Base-by-base conservation (phyloP, 2,888 invertebrate species). In the Rotaria socialis region DNA sequence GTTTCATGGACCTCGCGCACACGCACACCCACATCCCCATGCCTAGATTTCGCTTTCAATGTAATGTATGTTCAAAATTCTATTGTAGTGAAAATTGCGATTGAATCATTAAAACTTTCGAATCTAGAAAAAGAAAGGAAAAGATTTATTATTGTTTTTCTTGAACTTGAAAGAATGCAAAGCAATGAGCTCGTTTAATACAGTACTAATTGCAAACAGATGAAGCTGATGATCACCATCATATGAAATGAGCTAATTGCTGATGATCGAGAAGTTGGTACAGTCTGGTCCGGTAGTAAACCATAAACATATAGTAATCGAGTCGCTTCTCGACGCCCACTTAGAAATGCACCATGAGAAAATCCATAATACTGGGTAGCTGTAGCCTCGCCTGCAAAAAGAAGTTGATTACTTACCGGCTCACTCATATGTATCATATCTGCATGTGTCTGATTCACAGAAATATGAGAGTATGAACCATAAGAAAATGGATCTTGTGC, bases 331-430 rank as follows among this genome's bases (percentile, higher is more conserved):
- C 80, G 43, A 47, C 80, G 43, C 47, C 35, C 80, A 80, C 80
- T 80, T 3, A 80, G 3, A 2, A 80, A 2, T 1, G 80, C 80
- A 47, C 80, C 47, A 80, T 80, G 80, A n/a, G 80, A n/a, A 47
- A n/a, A 80, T n/a, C 80, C 80, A 47, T 80, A 80, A 4, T 2
- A 3, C 8, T 80, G 47, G 0, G 0, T 11, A 24, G 5, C 24
- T 43, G 75, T 80, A 19, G 80, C 80, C n/a, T 80, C 80, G 4
- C 80, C 80, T 11, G 80, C 80, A 47, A 80, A 80, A 2, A 80
- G 14, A 24, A 80, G 6, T 24, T 14, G 47, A n/a, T 80, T 11
- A 0, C 1, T 2, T n/a, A 80, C n/a, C n/a, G 80, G 80, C 47
- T 47, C 11, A 47, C n/a, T 1, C n/a, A 80, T n/a, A 80, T 47